Conservation (phyloP, 2,888 invertebrate genomes). For the Peribatodes rhomboidaria region DNA sequence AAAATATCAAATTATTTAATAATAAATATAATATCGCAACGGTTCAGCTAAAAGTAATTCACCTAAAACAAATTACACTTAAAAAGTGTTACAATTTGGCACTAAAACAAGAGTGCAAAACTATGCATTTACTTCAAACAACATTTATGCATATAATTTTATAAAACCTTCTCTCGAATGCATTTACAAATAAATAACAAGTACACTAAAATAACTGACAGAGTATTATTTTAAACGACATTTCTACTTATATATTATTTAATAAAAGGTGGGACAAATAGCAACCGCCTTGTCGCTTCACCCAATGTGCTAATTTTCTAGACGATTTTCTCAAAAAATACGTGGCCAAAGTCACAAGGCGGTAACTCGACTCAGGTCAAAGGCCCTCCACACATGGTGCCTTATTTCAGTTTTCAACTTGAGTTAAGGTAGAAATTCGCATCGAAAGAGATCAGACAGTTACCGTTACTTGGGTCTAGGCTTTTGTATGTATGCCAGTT, state of each 20-base stretch:
- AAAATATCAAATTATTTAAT: too few species aligned
- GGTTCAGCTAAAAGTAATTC: neutral
- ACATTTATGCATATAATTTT: slow-evolving; percentile 7
- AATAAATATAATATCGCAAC: neutral
- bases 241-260: slow-evolving; percentile 14
- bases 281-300: slow-evolving; percentile 13
- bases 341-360: slow-evolving; percentile 1
- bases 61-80: too few species aligned
- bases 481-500: too few species aligned
- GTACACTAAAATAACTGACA: slow-evolving; percentile 16
- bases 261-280: slow-evolving; percentile 22
- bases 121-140: slow-evolving; percentile 18
- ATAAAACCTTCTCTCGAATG: slow-evolving; percentile 1
- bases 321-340: slow-evolving; percentile 14
- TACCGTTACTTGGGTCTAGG: too few species aligned
- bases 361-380: neutral
- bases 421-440: too few species aligned
- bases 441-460: too few species aligned
- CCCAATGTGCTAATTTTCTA: slow-evolving; percentile 19
- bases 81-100: slow-evolving; percentile 19
- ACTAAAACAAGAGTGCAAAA: slow-evolving; percentile 16
- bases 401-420: too few species aligned
- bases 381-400: neutral
- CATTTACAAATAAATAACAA: slow-evolving; percentile 33
- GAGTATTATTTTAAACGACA: slow-evolving; percentile 15